Evolutionary conservation across 2,797 vertebrate genomes (phyloP).

Genomic region (Prunella strophiata): DNA sequence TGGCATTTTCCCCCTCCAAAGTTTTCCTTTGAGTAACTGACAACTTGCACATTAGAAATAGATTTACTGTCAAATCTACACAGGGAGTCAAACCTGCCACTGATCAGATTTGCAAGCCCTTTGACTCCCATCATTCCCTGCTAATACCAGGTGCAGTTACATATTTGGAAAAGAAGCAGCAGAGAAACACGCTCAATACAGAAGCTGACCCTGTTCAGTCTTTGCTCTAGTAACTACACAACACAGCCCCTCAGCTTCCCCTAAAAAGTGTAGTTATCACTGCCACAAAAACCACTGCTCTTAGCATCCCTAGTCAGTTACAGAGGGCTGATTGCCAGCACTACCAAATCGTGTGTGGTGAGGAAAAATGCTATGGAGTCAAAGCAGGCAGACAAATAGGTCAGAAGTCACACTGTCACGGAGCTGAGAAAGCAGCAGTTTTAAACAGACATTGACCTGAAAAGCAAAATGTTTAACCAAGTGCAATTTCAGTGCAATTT

Average conservation of each 20-base stretch:
- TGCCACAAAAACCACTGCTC: background rate
- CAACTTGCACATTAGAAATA: background rate
- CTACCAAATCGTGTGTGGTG: background rate
- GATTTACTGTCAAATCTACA: background rate
- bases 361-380: background rate
- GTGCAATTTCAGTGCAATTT: background rate
- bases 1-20: background rate
- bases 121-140: background rate
- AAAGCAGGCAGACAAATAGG: background rate
- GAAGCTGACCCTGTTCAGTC: background rate
- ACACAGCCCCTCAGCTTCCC: background rate
- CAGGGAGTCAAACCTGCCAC: background rate
- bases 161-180: background rate
- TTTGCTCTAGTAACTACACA: background rate
- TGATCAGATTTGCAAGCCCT: background rate
- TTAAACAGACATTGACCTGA: constrained; percentile 10
- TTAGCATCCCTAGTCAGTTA: background rate
- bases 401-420: background rate
- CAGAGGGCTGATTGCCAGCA: background rate
- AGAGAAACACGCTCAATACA: background rate
- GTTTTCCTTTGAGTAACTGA: background rate
- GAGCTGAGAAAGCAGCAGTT: constrained; percentile 1
- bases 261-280: background rate
- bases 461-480: constrained; percentile 28
- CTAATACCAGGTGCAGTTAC: background rate